Percentiles rank a stretch among this genome's conserved stretches.
Conservation (phyloP, 2,113 vertebrate genomes). For the Mormoops blainvillei region DNA sequence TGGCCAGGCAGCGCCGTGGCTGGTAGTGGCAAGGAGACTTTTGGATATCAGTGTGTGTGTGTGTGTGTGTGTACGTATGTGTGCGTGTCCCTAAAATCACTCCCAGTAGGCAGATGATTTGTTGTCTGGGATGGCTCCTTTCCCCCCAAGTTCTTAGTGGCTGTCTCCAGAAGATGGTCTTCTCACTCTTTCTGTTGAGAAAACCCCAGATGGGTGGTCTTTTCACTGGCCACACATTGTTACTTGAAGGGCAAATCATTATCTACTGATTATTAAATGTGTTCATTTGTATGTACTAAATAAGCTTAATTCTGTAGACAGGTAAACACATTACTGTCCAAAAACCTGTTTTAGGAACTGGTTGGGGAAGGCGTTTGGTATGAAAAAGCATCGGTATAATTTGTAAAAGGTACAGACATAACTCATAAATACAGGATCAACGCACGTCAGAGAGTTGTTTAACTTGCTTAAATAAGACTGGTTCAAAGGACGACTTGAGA, state of each 20-base stretch:
- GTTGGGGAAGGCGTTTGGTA: neutral
- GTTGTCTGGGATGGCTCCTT: neutral
- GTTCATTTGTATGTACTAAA: neutral
- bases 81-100: neutral
- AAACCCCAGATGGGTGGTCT: neutral
- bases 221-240: neutral
- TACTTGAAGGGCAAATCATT: neutral
- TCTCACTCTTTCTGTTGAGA: neutral
- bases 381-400: neutral
- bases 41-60: neutral
- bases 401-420: neutral
- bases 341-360: neutral
- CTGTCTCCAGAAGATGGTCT: neutral
- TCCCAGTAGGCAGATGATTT: neutral
- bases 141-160: neutral
- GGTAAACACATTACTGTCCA: neutral
- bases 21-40: neutral
- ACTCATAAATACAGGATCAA: neutral
- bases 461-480: neutral
- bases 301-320: neutral
- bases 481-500: neutral
- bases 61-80: neutral
- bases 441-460: neutral
- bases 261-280: neutral
- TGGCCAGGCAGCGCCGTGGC: neutral